phyloP scores from a whole-genome alignment of 2,797 vertebrate species.

The Glyptemys insculpta region DNA sequence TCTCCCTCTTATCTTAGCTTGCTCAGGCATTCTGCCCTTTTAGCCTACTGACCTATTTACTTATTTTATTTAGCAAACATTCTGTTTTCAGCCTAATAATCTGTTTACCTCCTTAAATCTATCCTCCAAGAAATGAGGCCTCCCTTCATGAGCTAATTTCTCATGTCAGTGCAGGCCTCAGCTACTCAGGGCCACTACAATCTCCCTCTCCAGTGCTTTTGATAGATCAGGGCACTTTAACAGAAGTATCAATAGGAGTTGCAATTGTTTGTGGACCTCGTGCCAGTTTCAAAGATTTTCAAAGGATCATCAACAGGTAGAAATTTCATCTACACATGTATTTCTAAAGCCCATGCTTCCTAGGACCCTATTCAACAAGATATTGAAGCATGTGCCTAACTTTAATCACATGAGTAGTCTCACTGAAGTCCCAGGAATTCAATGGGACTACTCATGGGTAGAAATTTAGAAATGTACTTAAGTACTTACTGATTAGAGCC shows the following conservation, averaged over 20 bases:
- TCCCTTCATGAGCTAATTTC: background rate
- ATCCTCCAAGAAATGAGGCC: background rate
- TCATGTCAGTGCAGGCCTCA: background rate
- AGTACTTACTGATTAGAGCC: background rate
- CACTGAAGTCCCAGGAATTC: background rate
- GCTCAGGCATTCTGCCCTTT: background rate
- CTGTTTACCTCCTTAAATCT: background rate
- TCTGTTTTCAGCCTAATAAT: background rate
- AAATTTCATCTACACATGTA: background rate
- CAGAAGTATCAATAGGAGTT: background rate
- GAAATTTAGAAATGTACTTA: background rate
- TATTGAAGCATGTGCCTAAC: slow-evolving; percentile 4
- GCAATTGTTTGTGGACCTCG: background rate
- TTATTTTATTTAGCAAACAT: background rate
- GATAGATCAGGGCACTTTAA: background rate
- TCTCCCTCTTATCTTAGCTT: background rate
- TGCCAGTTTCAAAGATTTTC: background rate
- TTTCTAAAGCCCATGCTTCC: background rate
- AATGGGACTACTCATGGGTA: background rate
- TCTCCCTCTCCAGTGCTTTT: background rate
- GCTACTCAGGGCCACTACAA: background rate
- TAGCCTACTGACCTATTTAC: background rate
- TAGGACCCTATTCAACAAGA: background rate
- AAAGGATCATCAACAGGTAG: background rate
- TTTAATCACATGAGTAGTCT: background rate